phyloP scores from a whole-genome alignment of 2,113 vertebrate species.

The Noctilio leporinus region DNA sequence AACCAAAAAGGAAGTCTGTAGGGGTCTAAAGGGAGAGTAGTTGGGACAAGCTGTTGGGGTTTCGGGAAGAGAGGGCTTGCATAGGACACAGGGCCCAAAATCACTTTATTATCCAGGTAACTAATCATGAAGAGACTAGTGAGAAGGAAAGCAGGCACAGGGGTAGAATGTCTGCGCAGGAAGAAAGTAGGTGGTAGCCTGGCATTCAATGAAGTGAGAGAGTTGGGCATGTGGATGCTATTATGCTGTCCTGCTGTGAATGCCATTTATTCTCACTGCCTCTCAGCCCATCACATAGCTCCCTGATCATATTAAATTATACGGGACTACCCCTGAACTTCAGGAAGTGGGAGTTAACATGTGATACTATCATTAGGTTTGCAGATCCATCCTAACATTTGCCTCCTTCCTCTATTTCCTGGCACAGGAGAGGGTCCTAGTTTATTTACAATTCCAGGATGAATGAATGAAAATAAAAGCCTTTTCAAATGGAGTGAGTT shows the following conservation, averaged over 20 bases:
- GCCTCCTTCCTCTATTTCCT: conserved; percentile 8
- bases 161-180: background rate
- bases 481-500: background rate
- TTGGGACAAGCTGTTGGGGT: background rate
- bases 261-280: background rate
- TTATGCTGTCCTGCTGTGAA: conserved; percentile 8
- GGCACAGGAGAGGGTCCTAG: background rate
- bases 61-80: background rate
- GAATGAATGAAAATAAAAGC: background rate
- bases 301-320: conserved; percentile 7
- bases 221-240: background rate
- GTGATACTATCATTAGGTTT: background rate
- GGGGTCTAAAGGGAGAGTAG: background rate
- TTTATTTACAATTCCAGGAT: conserved; percentile 21
- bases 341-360: background rate
- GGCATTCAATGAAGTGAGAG: background rate
- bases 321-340: conserved; percentile 2
- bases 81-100: background rate
- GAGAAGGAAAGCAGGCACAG: background rate
- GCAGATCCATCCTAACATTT: background rate
- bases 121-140: background rate
- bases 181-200: background rate
- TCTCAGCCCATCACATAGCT: background rate
- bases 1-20: background rate
- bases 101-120: background rate